These are phyloP conservation scores for Drosophila santomea DNA, from an alignment of 1,140 invertebrate species.

Conservation along the genomic window DNA sequence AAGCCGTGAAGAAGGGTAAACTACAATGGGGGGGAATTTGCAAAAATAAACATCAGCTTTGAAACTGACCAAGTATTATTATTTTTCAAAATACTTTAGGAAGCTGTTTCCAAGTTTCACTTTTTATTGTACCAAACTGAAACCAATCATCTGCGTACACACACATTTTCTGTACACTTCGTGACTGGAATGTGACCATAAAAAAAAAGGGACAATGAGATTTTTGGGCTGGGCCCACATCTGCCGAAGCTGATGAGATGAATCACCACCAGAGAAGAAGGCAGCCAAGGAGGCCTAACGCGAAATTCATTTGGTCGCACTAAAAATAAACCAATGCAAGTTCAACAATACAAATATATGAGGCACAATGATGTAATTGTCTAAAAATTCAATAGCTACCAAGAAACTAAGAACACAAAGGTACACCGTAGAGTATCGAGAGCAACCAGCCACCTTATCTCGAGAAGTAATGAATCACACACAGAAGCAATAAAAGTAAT, in stretches of 20 bases:
- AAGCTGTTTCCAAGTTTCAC: neutral
- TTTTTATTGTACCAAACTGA: neutral
- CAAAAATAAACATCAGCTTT: too few relatives aligned
- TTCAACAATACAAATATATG: conserved; percentile 3
- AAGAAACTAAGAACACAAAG: conserved; percentile 3
- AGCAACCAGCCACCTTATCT: conserved; percentile 50
- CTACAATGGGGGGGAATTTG: neutral
- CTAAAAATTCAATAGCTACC: conserved; percentile 50
- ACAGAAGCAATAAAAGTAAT: conserved; percentile 74
- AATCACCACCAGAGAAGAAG: conserved; percentile 24
- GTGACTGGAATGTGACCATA: conserved; percentile 10
- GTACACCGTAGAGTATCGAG: conserved; percentile 3
- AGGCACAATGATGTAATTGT: conserved; percentile 54
- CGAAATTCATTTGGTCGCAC: conserved; percentile 13
- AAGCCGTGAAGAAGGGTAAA: neutral
- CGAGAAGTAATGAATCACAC: conserved; percentile 74
- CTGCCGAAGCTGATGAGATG: conserved; percentile 28
- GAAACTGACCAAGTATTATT: too few relatives aligned
- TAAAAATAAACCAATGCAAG: conserved; percentile 52
- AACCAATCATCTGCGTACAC: neutral
- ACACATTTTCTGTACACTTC: conserved; percentile 7
- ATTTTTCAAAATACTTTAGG: too few relatives aligned
- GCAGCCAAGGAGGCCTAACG: conserved; percentile 29
- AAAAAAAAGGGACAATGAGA: conserved; percentile 23
- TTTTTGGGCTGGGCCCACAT: conserved; percentile 31